phyloP scores from a whole-genome alignment of 2,797 vertebrate genomes.

The Clarias platycephalus region DNA sequence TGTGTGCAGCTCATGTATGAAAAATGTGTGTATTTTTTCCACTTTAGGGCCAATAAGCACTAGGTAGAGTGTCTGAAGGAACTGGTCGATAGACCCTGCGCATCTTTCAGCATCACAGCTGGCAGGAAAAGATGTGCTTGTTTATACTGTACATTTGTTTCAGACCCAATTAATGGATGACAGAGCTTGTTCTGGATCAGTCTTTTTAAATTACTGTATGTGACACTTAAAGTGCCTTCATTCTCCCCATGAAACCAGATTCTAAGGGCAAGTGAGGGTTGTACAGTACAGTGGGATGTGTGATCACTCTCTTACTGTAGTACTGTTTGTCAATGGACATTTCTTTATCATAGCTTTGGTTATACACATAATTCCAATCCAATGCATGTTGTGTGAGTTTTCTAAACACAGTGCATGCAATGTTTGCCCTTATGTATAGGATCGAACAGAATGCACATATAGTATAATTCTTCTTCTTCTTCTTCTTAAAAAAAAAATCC shows the following conservation, averaged over 20 bases:
- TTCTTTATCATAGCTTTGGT: neutral
- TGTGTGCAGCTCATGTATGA: neutral
- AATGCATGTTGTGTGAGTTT: neutral
- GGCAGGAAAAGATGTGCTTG: conserved; percentile 11
- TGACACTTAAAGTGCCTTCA: neutral
- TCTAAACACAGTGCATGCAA: neutral
- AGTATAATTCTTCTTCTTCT: too few relatives aligned
- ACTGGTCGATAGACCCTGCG: neutral
- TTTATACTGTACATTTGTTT: conserved; percentile 6
- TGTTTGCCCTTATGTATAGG: neutral
- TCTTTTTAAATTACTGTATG: neutral
- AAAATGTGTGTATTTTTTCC: conserved; percentile 15
- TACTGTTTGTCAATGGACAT: neutral
- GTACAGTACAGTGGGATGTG: neutral
- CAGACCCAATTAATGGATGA: conserved; percentile 20
- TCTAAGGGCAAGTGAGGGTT: too few relatives aligned
- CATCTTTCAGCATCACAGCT: conserved; percentile 8
- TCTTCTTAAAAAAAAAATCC: neutral
- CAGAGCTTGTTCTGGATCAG: conserved; percentile 19
- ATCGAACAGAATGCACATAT: neutral
- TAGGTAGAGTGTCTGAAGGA: conserved; percentile 12
- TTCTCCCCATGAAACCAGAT: neutral
- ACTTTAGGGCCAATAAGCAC: conserved; percentile 35
- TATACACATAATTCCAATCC: neutral
- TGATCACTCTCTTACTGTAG: neutral